Evolutionary conservation across 2,888 invertebrate species (phyloP).

Genomic region (Pharmacophagus antenor): DNA sequence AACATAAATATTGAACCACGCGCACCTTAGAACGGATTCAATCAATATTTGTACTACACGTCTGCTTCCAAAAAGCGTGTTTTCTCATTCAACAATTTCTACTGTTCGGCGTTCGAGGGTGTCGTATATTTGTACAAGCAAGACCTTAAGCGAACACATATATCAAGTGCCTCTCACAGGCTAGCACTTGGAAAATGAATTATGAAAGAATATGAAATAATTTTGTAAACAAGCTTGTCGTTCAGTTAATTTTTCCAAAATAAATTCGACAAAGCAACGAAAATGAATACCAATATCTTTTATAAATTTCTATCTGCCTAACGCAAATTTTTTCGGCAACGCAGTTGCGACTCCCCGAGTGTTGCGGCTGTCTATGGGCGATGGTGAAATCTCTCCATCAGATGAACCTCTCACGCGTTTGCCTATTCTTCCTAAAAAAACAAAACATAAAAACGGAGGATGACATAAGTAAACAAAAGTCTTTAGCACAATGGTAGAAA

Average conservation of each 20-base stretch:
- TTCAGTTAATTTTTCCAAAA: no score
- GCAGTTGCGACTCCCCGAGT: no score
- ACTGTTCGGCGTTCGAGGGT: slow-evolving; percentile 65
- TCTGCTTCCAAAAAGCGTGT: slow-evolving; percentile 73
- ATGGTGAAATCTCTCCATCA: no score
- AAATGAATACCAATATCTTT: no score
- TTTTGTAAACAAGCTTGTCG: no score
- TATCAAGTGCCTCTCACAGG: slow-evolving; percentile 38
- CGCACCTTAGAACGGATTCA: slow-evolving; percentile 71
- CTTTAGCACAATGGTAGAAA: slow-evolving; percentile 41
- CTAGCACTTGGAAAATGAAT: slow-evolving; percentile 14
- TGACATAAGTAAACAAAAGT: slow-evolving; percentile 53
- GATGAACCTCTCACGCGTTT: no score
- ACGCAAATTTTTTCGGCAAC: no score
- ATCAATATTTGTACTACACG: slow-evolving; percentile 73
- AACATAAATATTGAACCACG: slow-evolving; percentile 69
- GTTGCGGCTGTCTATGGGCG: no score
- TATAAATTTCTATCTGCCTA: no score
- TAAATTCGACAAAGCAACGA: no score
- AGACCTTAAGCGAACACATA: slow-evolving; percentile 49
- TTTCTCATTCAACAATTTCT: slow-evolving; percentile 73
- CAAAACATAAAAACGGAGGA: neutral
- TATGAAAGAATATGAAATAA: slow-evolving; percentile 8
- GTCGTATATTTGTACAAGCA: slow-evolving; percentile 62
- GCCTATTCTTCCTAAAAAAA: no score